Evolutionary conservation across 2,797 vertebrate genomes (phyloP), one percentile per base, ranked within the genome.

Genomic region (Enteromius unitaeniatus): DNA sequence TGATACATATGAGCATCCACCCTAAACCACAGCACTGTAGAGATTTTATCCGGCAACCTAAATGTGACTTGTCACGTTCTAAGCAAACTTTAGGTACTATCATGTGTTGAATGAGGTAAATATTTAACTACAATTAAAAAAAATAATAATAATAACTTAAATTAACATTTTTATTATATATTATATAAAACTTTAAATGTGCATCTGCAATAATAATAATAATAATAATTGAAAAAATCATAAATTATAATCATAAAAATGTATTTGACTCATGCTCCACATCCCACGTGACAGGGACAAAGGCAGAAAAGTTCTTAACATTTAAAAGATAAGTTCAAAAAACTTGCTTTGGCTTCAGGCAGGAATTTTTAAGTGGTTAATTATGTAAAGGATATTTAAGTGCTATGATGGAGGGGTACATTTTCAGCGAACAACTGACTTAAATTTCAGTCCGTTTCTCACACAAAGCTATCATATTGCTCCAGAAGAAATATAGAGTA

Each of bases 21-120:
- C 79, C 34, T 26, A 31, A 53, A 47, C 14, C 51, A 62, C 75
- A 62, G 51, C 28, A 58, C 19, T 84, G 28, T 72, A 40, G 34
- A 65, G 76, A 26, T 17, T 79, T 73, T 73, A 73, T 64, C 19
- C 65, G 28, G 34, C 78, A 40, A 53, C 8, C 60, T 67, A 26
- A 23, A 58, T 42, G 53, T 47, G n/a, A 55, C 4, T 64, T 49
- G 7, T 62, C 40, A 55, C n/a, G 1, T 34, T 42, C 51, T 21
- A 23, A 17, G 23, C 13, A 73, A 64, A 73, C 53, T 73, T 60
- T 31, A 49, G 53, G 26, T 49, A 23, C 23, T 49, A 47, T 26
- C 10, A 14, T 47, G 42, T 37, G 34, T 65, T 49, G 10, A 78
- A 34, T 49, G 58, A 49, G 14, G 21, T 9, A 34, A 47, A 31